Evolutionary conservation across 2,888 invertebrate species (phyloP), one percentile per base, ranked within the genome.

Genomic region (Chrysolina americana): DNA sequence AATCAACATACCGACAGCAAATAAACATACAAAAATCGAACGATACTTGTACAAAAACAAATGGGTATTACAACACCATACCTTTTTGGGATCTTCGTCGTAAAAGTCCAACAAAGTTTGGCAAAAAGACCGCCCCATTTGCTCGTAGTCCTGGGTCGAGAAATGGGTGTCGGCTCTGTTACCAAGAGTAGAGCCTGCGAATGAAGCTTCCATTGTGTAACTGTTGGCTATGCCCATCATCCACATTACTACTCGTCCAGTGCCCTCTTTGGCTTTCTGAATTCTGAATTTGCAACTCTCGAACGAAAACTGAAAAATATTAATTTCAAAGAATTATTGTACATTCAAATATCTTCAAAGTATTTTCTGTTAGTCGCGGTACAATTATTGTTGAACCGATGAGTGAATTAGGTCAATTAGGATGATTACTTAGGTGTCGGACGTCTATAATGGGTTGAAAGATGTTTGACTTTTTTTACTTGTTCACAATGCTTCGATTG

Each of bases 151-250:
- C 84, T 89, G 90, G 23, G 93, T 93, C 36, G 92, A 93, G 86
- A 97, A 98, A 87, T 98, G 98, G 21, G 95, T 95, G 6, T 94
- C 94, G 81, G 91, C 91, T 85, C 95, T 92, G 62, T 94, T 93
- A 2, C 96, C 96, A 71, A 97, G 88, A 78, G 93, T 93, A 2
- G 97, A 95, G 11, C 98, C 98, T 68, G 96, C 96, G 87, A 98
- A 96, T 0, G 98, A 97, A 9, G 98, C 97, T 89, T 98, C 98
- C 92, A 98, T 93, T 5, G 98, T 98, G 86, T 96, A 98, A 87
- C 97, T 98, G 85, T 98, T 97, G 73, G 94, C 93, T 63, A 98
- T 95, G 28, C 98, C 98, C 91, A 98, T 92, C 91, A 97, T 95
- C 97, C 97, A 98, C 83, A 97, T 94, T 0, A 98, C 97, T 10